Percentiles rank a stretch among this genome's conserved stretches.
phyloP scores from a whole-genome alignment of 37 sponge, comb jelly and placozoan genomes.

The Petrosia ficiformis region DNA sequence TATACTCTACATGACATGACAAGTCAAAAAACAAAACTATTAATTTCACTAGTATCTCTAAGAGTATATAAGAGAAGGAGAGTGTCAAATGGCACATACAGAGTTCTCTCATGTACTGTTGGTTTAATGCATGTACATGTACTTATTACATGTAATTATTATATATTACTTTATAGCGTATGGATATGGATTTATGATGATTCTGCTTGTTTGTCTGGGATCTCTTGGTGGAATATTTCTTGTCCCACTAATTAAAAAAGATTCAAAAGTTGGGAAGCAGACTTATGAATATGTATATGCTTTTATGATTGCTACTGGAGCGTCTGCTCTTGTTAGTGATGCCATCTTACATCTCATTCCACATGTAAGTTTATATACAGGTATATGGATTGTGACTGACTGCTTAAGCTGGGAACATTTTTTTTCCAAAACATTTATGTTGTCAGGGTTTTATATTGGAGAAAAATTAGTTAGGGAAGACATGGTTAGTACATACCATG shows the following conservation, averaged over 20 bases:
- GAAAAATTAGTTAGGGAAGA: too few relatives aligned
- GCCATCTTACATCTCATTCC: conserved; percentile 74
- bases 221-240: conserved; percentile 50
- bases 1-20: too few relatives aligned
- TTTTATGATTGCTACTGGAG: conserved; percentile 61
- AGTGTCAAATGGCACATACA: too few relatives aligned
- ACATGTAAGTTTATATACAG: conserved; percentile 46
- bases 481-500: too few relatives aligned
- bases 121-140: too few relatives aligned
- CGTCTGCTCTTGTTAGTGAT: conserved; percentile 71
- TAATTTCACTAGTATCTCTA: too few relatives aligned
- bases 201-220: conserved; percentile 33
- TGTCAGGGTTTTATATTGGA: neutral
- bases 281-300: conserved; percentile 38
- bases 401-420: neutral
- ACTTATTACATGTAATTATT: neutral
- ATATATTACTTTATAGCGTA: conserved; percentile 39
- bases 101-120: too few relatives aligned
- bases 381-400: neutral
- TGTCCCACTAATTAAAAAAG: conserved; percentile 28
- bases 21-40: too few relatives aligned
- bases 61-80: too few relatives aligned
- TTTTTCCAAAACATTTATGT: neutral
- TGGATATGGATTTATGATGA: conserved; percentile 67
- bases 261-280: neutral